Evolutionary conservation across 2,888 invertebrate genomes (phyloP), one percentile per base, ranked within the genome.

Genomic region (Bombyx huttoni): DNA sequence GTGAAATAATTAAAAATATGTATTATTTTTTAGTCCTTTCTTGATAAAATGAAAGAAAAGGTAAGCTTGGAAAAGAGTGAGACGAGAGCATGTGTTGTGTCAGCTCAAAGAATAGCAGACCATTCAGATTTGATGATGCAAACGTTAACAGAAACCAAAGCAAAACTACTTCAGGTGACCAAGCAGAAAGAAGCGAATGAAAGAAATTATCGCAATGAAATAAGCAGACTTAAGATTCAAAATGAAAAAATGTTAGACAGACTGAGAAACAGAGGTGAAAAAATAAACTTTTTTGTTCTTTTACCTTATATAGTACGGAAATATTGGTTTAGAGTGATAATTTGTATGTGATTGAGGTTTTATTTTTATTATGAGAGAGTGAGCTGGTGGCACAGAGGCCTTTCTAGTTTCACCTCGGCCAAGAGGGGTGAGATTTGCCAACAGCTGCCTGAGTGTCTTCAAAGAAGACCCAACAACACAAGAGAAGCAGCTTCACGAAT

Each of bases 171-270:
- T 13, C 77, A 77, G 59, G 49, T 81, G 3, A 70, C 73, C 10
- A 88, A 86, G 63, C 84, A 87, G 59, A 88, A 82, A 54, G 79
- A 79, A 54, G 68, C 77, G 1, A 70, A 64, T 55, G 86, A 86
- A 57, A 80, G 75, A 51, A 61, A 62, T 52, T 60, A 81, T n/a
- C 70, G 73, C 7, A 74, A 79, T 68, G 83, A 87, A 68, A 79
- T 88, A 53, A 55, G 70, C 45, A 71, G 78, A 54, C 67, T 85
- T 7, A 81, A 77, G 60, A 58, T 72, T 24, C 81, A 87, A 59
- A 87, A 84, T 69, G 78, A 84, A 6, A 86, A 86, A 58, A 60
- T 88, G 50, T 58, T 62, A 48, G 84, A 87, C 55, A 77, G 74
- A 56, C 58, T 86, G 8, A 72, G 77, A 53, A 73, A 63, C 57